These are phyloP conservation scores for Barbus barbus DNA, from an alignment of 2,113 vertebrate species.

Conservation along the genomic window DNA sequence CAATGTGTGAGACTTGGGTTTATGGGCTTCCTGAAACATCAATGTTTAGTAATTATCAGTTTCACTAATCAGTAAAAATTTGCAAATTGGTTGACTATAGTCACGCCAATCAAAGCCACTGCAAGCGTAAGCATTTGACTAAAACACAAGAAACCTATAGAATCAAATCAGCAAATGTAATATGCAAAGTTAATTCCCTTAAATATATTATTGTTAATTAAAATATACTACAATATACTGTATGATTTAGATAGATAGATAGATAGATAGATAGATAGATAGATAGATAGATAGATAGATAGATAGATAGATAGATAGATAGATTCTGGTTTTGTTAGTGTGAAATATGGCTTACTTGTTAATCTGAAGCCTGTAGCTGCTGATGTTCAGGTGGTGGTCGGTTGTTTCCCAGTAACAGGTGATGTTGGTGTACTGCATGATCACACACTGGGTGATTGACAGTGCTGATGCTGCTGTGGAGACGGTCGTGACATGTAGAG, in stretches of 20 bases:
- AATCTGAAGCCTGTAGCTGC: constrained; percentile 60
- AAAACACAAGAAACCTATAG: too few species aligned
- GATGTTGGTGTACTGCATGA: constrained; percentile 56
- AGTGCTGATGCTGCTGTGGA: constrained; percentile 14
- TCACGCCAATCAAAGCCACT: background rate
- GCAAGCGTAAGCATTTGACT: too few species aligned
- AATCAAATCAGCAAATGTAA: too few species aligned
- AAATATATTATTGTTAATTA: too few species aligned
- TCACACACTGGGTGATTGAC: constrained; percentile 57
- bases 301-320: too few species aligned
- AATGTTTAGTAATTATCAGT: background rate
- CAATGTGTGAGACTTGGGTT: too few species aligned
- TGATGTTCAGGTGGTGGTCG: background rate
- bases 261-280: too few species aligned
- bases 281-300: too few species aligned
- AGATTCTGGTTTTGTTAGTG: background rate
- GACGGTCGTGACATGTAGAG: background rate
- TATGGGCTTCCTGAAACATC: background rate
- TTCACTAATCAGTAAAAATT: background rate
- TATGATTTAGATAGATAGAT: too few species aligned
- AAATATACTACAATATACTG: too few species aligned
- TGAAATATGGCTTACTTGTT: constrained; percentile 55
- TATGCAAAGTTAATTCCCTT: too few species aligned
- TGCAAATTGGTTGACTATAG: background rate
- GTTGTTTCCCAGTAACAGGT: constrained; percentile 68